Evolutionary conservation across 2,797 vertebrate genomes (phyloP).

Genomic region (Alosa sapidissima): DNA sequence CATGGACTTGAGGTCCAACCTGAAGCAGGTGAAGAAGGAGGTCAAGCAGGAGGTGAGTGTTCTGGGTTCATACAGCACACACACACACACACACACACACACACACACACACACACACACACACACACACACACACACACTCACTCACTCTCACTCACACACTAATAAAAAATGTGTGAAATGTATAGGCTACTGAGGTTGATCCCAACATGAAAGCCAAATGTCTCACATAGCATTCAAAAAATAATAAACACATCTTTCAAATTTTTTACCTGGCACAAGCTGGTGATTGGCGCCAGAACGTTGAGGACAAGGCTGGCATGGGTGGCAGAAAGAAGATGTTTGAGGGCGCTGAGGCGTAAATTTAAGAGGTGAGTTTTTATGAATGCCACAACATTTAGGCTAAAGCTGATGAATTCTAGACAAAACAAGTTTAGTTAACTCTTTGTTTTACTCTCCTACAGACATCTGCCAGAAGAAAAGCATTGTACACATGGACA

Average conservation of each 20-base stretch:
- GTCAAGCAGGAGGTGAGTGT: constrained; percentile 49
- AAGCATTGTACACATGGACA: background rate
- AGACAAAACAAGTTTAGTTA: background rate
- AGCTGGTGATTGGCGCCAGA: constrained; percentile 84
- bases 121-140: too few relatives aligned
- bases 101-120: too few relatives aligned
- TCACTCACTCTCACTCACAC: too few relatives aligned
- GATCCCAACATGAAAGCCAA: too few relatives aligned
- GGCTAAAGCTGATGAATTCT: background rate
- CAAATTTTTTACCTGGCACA: constrained; percentile 44
- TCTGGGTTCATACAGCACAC: too few relatives aligned
- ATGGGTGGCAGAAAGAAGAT: constrained; percentile 85
- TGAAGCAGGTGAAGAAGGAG: constrained; percentile 62
- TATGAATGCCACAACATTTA: background rate
- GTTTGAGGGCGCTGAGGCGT: constrained; percentile 66
- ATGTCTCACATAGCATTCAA: too few relatives aligned
- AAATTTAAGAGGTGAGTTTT: background rate
- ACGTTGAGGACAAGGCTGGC: constrained; percentile 84
- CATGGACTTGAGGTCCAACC: constrained; percentile 57
- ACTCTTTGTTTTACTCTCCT: background rate
- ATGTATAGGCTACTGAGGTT: too few relatives aligned
- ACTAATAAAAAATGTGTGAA: too few relatives aligned
- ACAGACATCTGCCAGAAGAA: background rate
- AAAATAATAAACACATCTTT: too few relatives aligned
- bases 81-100: too few relatives aligned